Base-by-base conservation (phyloP, 2,113 vertebrate genomes). In the Antennarius striatus region DNA sequence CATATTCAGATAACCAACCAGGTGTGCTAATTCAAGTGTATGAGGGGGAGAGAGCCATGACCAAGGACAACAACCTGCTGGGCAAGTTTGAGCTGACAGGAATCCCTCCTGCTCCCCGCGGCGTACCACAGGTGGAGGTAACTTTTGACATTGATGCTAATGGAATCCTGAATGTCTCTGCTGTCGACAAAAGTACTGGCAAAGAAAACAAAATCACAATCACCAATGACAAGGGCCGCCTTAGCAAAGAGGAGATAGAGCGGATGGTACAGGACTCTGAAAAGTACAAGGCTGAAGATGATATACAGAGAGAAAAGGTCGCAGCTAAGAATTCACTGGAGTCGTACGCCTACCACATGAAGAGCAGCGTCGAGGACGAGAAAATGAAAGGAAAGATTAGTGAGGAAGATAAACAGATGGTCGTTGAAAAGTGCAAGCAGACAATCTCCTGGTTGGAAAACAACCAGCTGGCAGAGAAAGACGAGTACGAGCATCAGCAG, bases 191-290 rank as follows among this genome's bases (percentile, higher is more conserved):
- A 75, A 90, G 82, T 81, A 91, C 89, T 0, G 87, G 83, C 42
- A 91, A 91, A 70, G 85, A 86, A 53, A 91, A 90, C 77, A 90
- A 91, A 71, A 91, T 91, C 73, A 91, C 87, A 29, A 89, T 91
- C 71, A 88, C 88, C 55, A 91, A 91, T 4, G 88, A 91, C 72
- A 90, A 90, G 3, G 88, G 88, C 4, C 81, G 84, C 6, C 80
- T 91, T 0, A 85, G 86, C 82, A 90, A 89, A 74, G 88, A 91
- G 36, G 89, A 92, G 0, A 92, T 91, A 0, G 87, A 90, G 53
- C 67, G 52, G 40, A 91, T 91, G 87, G 87, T 91, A 0, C 86
- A 89, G 39, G 89, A 91, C 0, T 87, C 87, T 0, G 89, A 90
- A 0, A 90, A 87, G 71, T 91, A 91, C 77, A 91, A 86, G 64